Evolutionary conservation across 2,888 invertebrate genomes (phyloP), one percentile per base, ranked within the genome.

Genomic region (Oxytorus armatus): DNA sequence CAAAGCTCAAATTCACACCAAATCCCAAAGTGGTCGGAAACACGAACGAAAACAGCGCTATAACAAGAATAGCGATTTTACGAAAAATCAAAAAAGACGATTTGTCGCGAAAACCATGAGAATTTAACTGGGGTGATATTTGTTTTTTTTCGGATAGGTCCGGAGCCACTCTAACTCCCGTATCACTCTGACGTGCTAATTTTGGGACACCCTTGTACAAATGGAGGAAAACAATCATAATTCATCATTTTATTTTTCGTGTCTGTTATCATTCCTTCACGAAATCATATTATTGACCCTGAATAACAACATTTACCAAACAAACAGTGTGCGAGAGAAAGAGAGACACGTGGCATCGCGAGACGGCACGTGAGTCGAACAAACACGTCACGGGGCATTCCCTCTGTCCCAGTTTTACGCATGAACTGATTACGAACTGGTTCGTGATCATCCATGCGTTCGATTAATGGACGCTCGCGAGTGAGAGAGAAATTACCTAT

Each of bases 391-490:
- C 80, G 80, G 80, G 80, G 80, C 77, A 80, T 80, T 80, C 80
- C 80, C 81, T 79, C 79, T 85, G 85, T 81, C 85, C 85, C 85
- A 86, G 87, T 89, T 90, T 90, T 89, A 86, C 89, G 87, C 88
- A 88, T 87, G 85, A 89, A 87, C 89, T 89, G 86, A 89, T 88
- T 85, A 84, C 86, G 87, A 90, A 90, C 90, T 89, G 89, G 89
- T 90, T 90, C 85, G 88, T 87, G 89, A 86, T 83, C 89, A 89
- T 90, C 90, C 88, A 89, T 89, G 87, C 90, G 88, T 90, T 90
- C 82, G 87, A 89, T 89, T 85, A 87, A 85, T 85, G 85, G 84
- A 79, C 81, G 77, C n/a, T n/a, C 68, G 79, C 66, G 81, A 75
- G 70, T 72, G 82, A 79, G 84, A 83, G 80, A 73, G 51, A 29